Conservation (phyloP, 2,113 vertebrate genomes). For the Tragelaphus scriptus region DNA sequence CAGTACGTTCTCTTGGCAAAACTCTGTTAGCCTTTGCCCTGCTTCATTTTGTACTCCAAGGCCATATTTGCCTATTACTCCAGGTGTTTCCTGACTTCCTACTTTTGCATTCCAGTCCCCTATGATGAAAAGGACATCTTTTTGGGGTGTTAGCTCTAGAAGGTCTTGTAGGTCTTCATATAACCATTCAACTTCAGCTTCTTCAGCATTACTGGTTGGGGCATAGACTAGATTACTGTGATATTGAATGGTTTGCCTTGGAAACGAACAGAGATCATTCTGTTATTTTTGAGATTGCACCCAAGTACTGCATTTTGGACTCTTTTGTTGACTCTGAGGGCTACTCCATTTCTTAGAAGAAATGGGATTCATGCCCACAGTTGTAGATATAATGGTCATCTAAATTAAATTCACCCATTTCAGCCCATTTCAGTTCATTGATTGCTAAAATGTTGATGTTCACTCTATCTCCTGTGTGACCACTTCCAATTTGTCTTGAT, state of each 20-base stretch:
- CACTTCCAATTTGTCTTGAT: not conserved
- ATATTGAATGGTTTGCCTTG: not conserved
- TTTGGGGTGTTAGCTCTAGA: not conserved
- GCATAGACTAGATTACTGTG: not conserved
- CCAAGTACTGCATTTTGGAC: not conserved
- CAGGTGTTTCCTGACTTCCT: not conserved
- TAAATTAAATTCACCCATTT: not conserved
- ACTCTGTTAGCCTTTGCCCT: not conserved
- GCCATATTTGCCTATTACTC: not conserved
- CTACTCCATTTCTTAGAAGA: not conserved
- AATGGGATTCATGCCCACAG: not conserved
- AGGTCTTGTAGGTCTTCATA: not conserved
- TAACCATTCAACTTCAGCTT: not conserved
- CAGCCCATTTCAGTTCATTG: not conserved
- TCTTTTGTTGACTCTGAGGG: not conserved
- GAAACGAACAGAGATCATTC: not conserved
- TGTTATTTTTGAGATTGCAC: not conserved
- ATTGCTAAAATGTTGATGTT: not conserved
- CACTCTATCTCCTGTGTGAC: not conserved
- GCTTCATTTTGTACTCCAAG: not conserved
- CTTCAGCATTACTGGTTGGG: not conserved
- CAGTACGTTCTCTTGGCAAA: not conserved
- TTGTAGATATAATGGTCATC: not conserved
- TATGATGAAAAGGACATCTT: not conserved
- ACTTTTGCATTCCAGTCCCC: not conserved